phyloP scores from a whole-genome alignment of 2,888 invertebrate genomes.

The Helicoverpa assulta region DNA sequence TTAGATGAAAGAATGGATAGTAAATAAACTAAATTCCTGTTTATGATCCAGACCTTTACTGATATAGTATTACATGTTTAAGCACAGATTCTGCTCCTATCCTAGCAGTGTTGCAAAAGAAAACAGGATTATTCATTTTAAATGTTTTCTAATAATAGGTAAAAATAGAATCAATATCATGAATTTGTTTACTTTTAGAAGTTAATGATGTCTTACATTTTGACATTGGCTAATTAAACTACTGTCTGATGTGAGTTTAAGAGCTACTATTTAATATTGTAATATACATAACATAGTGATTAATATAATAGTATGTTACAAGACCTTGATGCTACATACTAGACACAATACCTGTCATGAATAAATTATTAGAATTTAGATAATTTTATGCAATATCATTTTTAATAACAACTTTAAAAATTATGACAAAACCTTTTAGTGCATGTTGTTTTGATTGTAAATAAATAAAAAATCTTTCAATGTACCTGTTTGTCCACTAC shows the following conservation, averaged over 20 bases:
- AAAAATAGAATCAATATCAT: neutral
- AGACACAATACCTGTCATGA: conserved; percentile 53
- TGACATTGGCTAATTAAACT: neutral
- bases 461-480: conserved; percentile 37
- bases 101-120: neutral
- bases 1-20: too few species aligned
- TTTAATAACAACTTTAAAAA: conserved; percentile 11
- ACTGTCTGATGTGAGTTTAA: neutral
- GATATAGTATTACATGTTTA: too few species aligned
- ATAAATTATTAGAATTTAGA: conserved; percentile 51
- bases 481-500: conserved; percentile 55
- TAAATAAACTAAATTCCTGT: too few species aligned
- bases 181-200: neutral
- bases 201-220: neutral
- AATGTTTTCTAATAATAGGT: too few species aligned
- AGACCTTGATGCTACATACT: conserved; percentile 54
- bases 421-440: conserved; percentile 3
- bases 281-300: conserved; percentile 8
- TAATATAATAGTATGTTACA: conserved; percentile 19
- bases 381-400: conserved; percentile 37
- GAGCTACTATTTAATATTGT: neutral
- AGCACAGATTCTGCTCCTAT: neutral
- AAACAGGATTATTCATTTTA: neutral
- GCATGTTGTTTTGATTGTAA: conserved; percentile 36
- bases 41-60: too few species aligned